Evolutionary conservation across 2,888 invertebrate genomes (phyloP).

Genomic region (Cistogaster globosa): DNA sequence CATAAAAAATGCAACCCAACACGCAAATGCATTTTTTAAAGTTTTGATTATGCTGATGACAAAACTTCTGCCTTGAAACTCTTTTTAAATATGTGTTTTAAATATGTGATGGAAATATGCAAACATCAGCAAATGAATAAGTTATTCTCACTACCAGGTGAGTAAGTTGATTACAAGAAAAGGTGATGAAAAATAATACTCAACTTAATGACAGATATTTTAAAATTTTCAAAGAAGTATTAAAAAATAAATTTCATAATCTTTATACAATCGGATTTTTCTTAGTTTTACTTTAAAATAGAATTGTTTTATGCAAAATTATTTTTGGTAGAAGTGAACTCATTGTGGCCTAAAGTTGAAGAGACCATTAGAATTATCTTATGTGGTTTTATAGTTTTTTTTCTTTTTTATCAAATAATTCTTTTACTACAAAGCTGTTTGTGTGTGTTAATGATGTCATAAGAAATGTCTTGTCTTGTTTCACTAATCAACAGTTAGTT

Average conservation of each 20-base stretch:
- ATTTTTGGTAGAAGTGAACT: no score
- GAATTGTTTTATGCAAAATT: no score
- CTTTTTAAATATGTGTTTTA: neutral
- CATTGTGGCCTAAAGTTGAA: neutral
- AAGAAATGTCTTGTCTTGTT: conserved; percentile 1
- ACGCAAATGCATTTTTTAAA: neutral
- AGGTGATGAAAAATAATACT: neutral
- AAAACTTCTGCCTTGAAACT: neutral
- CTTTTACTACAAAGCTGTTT: neutral
- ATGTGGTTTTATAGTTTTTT: neutral
- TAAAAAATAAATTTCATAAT: neutral
- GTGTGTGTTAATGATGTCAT: conserved; percentile 50
- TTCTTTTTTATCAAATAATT: neutral
- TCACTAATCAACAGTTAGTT: conserved; percentile 43
- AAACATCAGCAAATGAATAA: conserved; percentile 28
- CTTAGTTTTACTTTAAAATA: no score
- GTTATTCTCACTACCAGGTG: conserved; percentile 13
- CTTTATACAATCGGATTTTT: no score
- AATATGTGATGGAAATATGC: conserved; percentile 33
- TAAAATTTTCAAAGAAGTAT: neutral
- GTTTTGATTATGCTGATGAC: neutral
- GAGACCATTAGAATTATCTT: conserved; percentile 2
- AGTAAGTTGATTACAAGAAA: neutral
- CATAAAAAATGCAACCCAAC: conserved; percentile 7
- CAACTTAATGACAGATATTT: no score